These are phyloP conservation scores for Pyrocoelia pectoralis DNA, from an alignment of 2,888 invertebrate species.

Conservation along the genomic window DNA sequence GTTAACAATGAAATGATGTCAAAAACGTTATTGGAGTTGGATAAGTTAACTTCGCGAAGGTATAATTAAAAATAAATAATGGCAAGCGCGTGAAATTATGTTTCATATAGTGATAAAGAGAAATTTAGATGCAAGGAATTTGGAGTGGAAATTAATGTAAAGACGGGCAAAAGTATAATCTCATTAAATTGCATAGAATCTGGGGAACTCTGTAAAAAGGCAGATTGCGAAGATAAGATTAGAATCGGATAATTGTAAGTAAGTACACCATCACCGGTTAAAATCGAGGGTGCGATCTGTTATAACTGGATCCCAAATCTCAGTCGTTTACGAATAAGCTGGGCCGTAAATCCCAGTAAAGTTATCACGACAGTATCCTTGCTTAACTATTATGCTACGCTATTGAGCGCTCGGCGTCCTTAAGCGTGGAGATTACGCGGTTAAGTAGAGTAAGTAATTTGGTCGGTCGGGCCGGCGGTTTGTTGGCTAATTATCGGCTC, in stretches of 20 bases:
- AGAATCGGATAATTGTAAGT: constrained; percentile 37
- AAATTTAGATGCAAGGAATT: not conserved
- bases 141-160: constrained; percentile 10
- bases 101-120: not conserved
- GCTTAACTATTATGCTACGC: constrained; percentile 52
- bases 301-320: constrained; percentile 50
- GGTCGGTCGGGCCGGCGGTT: constrained; percentile 54
- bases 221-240: constrained; percentile 30
- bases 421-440: constrained; percentile 56
- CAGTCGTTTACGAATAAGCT: constrained; percentile 50
- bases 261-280: constrained; percentile 31
- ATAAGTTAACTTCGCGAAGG: too few relatives aligned
- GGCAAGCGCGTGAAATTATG: not conserved
- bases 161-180: constrained; percentile 2
- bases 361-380: constrained; percentile 52
- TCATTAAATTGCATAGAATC: constrained; percentile 24
- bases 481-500: constrained; percentile 59
- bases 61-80: not conserved
- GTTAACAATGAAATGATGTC: too few relatives aligned
- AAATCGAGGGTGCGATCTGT: constrained; percentile 43
- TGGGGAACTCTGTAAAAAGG: constrained; percentile 18
- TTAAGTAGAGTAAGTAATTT: constrained; percentile 58
- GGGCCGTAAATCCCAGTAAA: constrained; percentile 51
- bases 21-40: too few relatives aligned
- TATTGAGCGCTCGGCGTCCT: constrained; percentile 49